These are phyloP conservation scores for Ceratitis capitata DNA, from an alignment of 1,140 invertebrate genomes.

Conservation along the genomic window DNA sequence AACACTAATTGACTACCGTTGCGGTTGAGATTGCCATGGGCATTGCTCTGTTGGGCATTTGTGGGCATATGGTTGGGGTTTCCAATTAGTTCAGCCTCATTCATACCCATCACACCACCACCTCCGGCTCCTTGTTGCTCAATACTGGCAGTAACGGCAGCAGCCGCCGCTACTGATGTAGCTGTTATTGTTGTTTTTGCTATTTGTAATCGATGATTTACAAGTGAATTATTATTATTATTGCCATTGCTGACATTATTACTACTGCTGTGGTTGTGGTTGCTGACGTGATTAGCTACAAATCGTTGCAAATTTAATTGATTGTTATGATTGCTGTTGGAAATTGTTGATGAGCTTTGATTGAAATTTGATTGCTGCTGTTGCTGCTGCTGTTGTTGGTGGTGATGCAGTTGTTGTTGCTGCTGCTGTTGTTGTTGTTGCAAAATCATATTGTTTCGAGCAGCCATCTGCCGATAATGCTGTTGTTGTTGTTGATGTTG, in stretches of 20 bases:
- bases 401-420: slow-evolving; percentile 47
- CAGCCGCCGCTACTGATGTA: slow-evolving; percentile 14
- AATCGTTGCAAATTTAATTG: slow-evolving; percentile 59
- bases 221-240: slow-evolving; percentile 43
- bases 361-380: slow-evolving; percentile 51
- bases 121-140: neutral
- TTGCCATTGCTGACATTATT: slow-evolving; percentile 24
- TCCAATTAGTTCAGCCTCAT: slow-evolving; percentile 59
- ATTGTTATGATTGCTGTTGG: slow-evolving; percentile 44
- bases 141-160: neutral
- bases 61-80: slow-evolving; percentile 50
- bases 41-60: slow-evolving; percentile 41
- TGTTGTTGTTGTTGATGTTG: slow-evolving; percentile 47
- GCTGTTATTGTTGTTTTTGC: slow-evolving; percentile 63
- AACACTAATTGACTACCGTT: slow-evolving; percentile 52
- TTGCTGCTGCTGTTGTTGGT: slow-evolving; percentile 54
- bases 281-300: slow-evolving; percentile 51
- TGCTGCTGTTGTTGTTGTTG: slow-evolving; percentile 52
- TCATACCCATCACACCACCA: slow-evolving; percentile 45
- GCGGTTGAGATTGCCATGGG: slow-evolving; percentile 52
- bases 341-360: slow-evolving; percentile 45
- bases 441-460: slow-evolving; percentile 9
- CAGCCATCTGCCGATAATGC: slow-evolving; percentile 38
- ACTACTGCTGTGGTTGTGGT: slow-evolving; percentile 43
- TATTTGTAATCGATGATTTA: slow-evolving; percentile 62